Conservation (phyloP, 2,113 vertebrate genomes). For the Elaphurus davidianus region DNA sequence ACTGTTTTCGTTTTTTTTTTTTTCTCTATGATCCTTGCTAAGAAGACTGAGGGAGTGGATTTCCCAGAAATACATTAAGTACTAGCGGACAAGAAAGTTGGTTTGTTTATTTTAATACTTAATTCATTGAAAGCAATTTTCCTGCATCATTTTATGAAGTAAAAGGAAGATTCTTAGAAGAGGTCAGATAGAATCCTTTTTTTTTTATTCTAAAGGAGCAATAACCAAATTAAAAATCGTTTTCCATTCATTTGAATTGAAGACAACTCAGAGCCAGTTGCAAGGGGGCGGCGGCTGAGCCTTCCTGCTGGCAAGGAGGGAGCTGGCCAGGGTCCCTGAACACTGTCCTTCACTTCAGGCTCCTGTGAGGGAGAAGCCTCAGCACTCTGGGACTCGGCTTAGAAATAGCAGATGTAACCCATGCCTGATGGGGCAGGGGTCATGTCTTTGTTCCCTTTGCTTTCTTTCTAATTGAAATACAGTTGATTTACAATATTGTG, state of each 20-base stretch:
- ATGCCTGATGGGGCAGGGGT: not conserved
- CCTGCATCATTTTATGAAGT: not conserved
- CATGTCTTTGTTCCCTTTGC: not conserved
- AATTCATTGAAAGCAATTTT: not conserved
- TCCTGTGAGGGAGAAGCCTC: not conserved
- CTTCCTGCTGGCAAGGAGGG: not conserved
- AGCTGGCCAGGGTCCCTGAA: not conserved
- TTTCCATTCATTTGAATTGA: not conserved
- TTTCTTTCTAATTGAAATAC: not conserved
- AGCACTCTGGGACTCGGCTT: not conserved
- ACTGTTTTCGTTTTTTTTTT: not conserved
- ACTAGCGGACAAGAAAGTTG: too few relatives aligned
- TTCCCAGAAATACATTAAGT: not conserved
- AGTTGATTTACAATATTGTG: not conserved
- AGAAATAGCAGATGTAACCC: not conserved
- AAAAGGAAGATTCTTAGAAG: not conserved
- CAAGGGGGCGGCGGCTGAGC: accelerated
- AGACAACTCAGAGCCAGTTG: not conserved
- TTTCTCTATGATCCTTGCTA: not conserved
- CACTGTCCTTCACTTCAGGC: not conserved
- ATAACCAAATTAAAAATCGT: not conserved
- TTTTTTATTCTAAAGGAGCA: not conserved
- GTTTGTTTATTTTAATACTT: not conserved
- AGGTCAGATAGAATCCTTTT: not conserved
- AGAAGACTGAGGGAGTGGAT: not conserved